phyloP scores from a whole-genome alignment of 2,113 vertebrate species.

The Oxyura jamaicensis region DNA sequence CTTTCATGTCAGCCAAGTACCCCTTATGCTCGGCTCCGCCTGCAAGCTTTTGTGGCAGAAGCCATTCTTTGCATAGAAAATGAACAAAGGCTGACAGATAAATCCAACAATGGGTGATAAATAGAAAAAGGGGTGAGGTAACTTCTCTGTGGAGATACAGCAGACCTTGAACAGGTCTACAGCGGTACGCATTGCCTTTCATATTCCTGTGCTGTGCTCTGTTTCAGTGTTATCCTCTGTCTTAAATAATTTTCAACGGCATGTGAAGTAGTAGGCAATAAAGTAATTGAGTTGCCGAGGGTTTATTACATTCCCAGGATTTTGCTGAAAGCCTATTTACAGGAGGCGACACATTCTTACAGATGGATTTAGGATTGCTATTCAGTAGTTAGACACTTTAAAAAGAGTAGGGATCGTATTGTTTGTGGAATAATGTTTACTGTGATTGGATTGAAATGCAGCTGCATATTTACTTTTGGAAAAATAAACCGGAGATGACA shows the following conservation, averaged over 20 bases:
- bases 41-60: not conserved
- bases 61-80: not conserved
- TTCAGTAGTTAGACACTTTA: slow-evolving; percentile 11
- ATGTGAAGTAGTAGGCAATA: not conserved
- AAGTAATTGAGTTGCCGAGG: not conserved
- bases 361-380: not conserved
- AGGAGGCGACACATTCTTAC: not conserved
- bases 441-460: slow-evolving; percentile 30
- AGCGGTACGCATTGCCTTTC: rapidly evolving
- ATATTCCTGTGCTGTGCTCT: not conserved
- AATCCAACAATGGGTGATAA: not conserved
- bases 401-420: not conserved
- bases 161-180: not conserved
- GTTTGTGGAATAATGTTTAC: slow-evolving; percentile 14
- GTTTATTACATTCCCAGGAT: slow-evolving; percentile 7
- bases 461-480: not conserved
- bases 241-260: slow-evolving; percentile 1
- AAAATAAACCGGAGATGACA: slow-evolving; percentile 29
- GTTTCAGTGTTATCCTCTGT: not conserved
- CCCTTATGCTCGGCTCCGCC: not conserved
- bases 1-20: not conserved
- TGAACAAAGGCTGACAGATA: not conserved
- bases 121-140: not conserved
- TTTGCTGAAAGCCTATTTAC: slow-evolving; percentile 20
- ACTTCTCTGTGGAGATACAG: not conserved